A percentile compares a stretch with the other conserved stretches of the same genome.
Evolutionary conservation across 2,113 vertebrate species (phyloP).

Genomic region (Rhineura floridana): DNA sequence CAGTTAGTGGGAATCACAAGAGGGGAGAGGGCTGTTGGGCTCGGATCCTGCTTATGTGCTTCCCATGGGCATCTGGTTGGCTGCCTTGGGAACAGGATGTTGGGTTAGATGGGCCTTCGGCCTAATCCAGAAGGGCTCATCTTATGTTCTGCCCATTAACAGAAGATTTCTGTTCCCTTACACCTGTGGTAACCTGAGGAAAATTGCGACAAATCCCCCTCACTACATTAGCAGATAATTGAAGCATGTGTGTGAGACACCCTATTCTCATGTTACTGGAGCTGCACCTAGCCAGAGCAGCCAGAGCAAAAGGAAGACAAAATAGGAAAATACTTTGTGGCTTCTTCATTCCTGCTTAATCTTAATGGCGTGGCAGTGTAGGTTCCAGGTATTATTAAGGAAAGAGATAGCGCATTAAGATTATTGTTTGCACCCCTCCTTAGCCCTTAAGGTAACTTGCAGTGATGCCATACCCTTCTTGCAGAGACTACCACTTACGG

Average conservation of each 20-base stretch:
- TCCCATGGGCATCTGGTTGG: too few relatives aligned
- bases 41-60: too few relatives aligned
- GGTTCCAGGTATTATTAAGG: neutral
- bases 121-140: too few relatives aligned
- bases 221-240: neutral
- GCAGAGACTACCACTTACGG: neutral
- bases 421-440: neutral
- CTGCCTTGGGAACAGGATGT: too few relatives aligned
- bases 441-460: too few relatives aligned
- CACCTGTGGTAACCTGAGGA: neutral
- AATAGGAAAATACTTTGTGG: neutral
- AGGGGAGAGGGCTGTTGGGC: too few relatives aligned
- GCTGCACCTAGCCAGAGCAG: neutral
- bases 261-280: neutral
- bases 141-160: neutral
- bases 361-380: neutral
- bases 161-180: neutral
- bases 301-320: neutral
- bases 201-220: neutral
- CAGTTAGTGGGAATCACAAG: too few relatives aligned
- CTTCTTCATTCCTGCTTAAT: neutral
- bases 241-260: neutral
- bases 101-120: too few relatives aligned
- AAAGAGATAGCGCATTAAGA: neutral
- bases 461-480: neutral